These are phyloP conservation scores for Marisa cornuarietis DNA, from an alignment of 1,140 invertebrate genomes.

Conservation along the genomic window DNA sequence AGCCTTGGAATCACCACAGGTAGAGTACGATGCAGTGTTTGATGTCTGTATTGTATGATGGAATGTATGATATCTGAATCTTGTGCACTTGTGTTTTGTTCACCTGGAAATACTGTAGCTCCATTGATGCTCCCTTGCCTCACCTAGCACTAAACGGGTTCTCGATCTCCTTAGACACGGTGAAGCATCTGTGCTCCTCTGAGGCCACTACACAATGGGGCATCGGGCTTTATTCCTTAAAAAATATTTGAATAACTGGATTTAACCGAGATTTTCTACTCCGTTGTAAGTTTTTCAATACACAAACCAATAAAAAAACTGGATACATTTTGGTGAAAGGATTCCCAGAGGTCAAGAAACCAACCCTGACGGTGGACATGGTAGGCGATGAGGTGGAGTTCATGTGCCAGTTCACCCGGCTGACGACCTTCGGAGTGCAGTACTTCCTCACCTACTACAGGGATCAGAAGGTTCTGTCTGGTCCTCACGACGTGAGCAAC, in stretches of 20 bases:
- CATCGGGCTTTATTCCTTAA: too few relatives aligned
- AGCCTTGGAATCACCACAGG: slow-evolving; percentile 22
- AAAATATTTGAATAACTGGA: too few relatives aligned
- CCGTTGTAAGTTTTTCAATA: background rate
- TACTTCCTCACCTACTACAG: slow-evolving; percentile 32
- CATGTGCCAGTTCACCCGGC: slow-evolving; percentile 30
- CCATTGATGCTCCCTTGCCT: too few relatives aligned
- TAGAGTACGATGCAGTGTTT: background rate
- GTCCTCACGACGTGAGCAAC: background rate
- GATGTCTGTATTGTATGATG: too few relatives aligned
- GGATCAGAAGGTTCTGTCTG: slow-evolving; percentile 16
- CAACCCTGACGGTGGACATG: slow-evolving; percentile 20
- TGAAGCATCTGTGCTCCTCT: too few relatives aligned
- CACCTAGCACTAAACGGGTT: too few relatives aligned
- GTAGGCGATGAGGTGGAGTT: slow-evolving; percentile 25
- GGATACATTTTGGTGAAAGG: slow-evolving; percentile 15
- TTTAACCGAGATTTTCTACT: too few relatives aligned
- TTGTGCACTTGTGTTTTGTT: too few relatives aligned
- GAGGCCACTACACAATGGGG: too few relatives aligned
- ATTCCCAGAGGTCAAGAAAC: slow-evolving; percentile 19
- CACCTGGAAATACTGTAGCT: too few relatives aligned
- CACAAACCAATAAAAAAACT: background rate
- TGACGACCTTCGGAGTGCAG: slow-evolving; percentile 22
- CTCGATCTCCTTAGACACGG: too few relatives aligned
- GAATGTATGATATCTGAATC: too few relatives aligned